Evolutionary conservation across 2,113 vertebrate species (phyloP).

Genomic region (Bothrops jararaca): DNA sequence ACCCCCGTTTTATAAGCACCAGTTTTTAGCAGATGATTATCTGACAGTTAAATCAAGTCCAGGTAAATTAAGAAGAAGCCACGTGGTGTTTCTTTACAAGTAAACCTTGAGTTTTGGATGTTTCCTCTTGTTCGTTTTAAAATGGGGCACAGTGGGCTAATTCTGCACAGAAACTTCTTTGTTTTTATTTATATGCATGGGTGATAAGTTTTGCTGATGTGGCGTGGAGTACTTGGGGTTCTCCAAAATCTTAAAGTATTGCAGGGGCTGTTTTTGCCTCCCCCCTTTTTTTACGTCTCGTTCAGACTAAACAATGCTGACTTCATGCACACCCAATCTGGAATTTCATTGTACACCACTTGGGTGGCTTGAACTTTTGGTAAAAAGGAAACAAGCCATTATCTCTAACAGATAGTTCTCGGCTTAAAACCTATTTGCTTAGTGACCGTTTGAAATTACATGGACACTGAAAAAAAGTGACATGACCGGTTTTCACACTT

Average conservation of each 20-base stretch:
- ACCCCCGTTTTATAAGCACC: not conserved
- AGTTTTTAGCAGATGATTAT: not conserved
- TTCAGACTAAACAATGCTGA: not conserved
- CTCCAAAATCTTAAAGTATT: not conserved
- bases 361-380: not conserved
- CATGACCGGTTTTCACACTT: too few relatives aligned
- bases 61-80: not conserved
- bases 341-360: not conserved
- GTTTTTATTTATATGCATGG: not conserved
- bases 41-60: not conserved
- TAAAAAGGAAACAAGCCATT: not conserved
- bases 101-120: not conserved
- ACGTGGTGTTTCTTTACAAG: not conserved
- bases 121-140: not conserved
- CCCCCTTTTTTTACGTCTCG: not conserved
- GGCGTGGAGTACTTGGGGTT: not conserved
- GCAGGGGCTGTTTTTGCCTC: not conserved
- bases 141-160: not conserved
- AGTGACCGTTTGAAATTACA: too few relatives aligned
- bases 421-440: too few relatives aligned
- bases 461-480: too few relatives aligned
- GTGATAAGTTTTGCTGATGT: not conserved
- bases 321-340: not conserved
- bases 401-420: too few relatives aligned
- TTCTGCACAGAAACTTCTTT: not conserved